phyloP scores from a whole-genome alignment of 2,113 vertebrate genomes.

The Oreotrochilus melanogaster region DNA sequence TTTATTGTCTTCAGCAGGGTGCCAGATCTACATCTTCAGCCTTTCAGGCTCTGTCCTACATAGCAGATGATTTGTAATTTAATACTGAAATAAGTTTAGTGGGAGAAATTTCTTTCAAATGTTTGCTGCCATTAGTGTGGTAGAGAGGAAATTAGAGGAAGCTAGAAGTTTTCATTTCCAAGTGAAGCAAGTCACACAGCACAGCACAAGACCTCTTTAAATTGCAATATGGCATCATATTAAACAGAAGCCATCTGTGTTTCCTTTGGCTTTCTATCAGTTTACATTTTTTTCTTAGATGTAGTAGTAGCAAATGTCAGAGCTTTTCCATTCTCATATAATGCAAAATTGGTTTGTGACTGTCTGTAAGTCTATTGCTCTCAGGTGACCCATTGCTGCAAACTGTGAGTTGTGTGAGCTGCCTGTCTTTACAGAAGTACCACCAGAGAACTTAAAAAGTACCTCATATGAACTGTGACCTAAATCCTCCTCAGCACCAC shows the following conservation, averaged over 20 bases:
- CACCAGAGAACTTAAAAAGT: background rate
- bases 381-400: background rate
- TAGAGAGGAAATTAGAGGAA: conserved; percentile 14
- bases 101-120: conserved; percentile 20
- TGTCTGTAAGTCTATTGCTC: background rate
- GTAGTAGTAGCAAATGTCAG: conserved; percentile 5
- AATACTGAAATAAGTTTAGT: background rate
- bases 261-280: conserved; percentile 33
- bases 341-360: background rate
- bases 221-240: background rate
- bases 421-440: background rate
- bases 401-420: background rate
- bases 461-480: background rate
- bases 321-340: background rate
- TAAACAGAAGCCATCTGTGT: conserved; percentile 42
- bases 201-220: conserved; percentile 16
- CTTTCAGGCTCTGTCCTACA: background rate
- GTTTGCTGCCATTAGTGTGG: conserved; percentile 14
- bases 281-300: background rate
- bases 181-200: conserved; percentile 14
- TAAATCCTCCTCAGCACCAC: background rate
- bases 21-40: background rate
- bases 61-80: conserved; percentile 11
- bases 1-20: background rate
- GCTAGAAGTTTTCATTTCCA: conserved; percentile 39